A percentile compares a stretch with the other conserved stretches of the same genome.
phyloP scores from a whole-genome alignment of 2,797 vertebrate genomes.

The Anomalospiza imberbis region DNA sequence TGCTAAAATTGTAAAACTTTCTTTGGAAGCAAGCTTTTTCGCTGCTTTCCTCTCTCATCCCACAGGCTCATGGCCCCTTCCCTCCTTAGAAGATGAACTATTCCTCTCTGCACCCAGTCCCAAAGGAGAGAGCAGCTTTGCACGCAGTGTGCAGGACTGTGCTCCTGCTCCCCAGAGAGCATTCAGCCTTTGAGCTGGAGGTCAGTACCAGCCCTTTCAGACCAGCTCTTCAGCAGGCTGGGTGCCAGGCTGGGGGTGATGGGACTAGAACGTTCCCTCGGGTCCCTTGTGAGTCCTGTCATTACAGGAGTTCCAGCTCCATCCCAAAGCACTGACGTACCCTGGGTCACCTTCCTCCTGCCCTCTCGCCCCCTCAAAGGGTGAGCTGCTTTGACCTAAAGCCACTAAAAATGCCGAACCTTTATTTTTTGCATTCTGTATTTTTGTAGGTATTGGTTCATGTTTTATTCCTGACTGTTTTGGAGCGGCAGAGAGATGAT shows the following conservation, averaged over 20 bases:
- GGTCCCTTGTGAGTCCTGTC: accelerated
- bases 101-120: background rate
- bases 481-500: background rate
- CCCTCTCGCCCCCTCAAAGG: background rate
- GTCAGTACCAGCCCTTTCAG: too few species aligned
- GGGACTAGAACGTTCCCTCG: accelerated
- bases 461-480: background rate
- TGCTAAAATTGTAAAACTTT: background rate
- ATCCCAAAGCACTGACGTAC: accelerated
- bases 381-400: background rate
- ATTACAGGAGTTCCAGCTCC: accelerated
- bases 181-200: background rate
- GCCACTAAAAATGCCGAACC: background rate
- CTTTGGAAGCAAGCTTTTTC: background rate
- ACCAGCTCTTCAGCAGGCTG: background rate
- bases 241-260: background rate
- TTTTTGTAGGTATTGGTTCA: background rate
- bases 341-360: background rate
- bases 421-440: background rate
- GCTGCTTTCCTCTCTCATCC: accelerated
- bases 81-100: background rate
- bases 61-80: accelerated
- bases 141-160: background rate
- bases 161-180: background rate
- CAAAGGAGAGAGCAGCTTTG: background rate